A percentile compares a stretch with the other conserved stretches of the same genome.
Evolutionary conservation across 2,888 invertebrate species (phyloP).

Genomic region (Dendrolimus pini): DNA sequence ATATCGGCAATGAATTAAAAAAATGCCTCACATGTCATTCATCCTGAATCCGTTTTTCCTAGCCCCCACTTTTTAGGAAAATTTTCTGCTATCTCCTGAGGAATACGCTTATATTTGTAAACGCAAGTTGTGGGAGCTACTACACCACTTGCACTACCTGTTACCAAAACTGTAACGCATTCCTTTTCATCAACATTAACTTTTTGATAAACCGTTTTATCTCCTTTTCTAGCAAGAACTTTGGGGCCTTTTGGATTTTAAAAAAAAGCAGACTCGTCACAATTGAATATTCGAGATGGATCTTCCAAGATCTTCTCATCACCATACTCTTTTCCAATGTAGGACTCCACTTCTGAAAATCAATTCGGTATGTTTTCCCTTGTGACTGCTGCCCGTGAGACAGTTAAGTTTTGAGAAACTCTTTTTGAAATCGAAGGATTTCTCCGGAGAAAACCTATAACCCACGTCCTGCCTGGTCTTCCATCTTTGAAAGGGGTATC

Average conservation of each 20-base stretch:
- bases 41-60: slow-evolving; percentile 39
- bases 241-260: slow-evolving; percentile 2
- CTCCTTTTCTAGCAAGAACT: slow-evolving; percentile 2
- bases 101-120: slow-evolving; percentile 11
- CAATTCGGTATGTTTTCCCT: slow-evolving; percentile 6
- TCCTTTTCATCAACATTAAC: slow-evolving; percentile 4
- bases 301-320: slow-evolving; percentile 3
- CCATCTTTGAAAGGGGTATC: slow-evolving; percentile 8
- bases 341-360: slow-evolving; percentile 4
- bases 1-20: slow-evolving; percentile 40
- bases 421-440: slow-evolving; percentile 3
- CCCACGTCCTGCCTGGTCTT: slow-evolving; percentile 5
- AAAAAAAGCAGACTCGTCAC: slow-evolving; percentile 3
- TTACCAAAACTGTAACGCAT: slow-evolving; percentile 7
- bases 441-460: slow-evolving; percentile 4
- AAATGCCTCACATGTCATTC: slow-evolving; percentile 46
- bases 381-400: slow-evolving; percentile 4
- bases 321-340: slow-evolving; percentile 2
- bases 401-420: slow-evolving; percentile 6
- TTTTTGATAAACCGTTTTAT: slow-evolving; percentile 3
- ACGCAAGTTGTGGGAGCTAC: slow-evolving; percentile 8
- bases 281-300: not conserved
- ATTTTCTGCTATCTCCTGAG: slow-evolving; percentile 13
- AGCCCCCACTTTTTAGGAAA: slow-evolving; percentile 34
- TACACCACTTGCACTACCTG: slow-evolving; percentile 9